phyloP scores from a whole-genome alignment of 2,113 vertebrate genomes.

The Phasianus colchicus region DNA sequence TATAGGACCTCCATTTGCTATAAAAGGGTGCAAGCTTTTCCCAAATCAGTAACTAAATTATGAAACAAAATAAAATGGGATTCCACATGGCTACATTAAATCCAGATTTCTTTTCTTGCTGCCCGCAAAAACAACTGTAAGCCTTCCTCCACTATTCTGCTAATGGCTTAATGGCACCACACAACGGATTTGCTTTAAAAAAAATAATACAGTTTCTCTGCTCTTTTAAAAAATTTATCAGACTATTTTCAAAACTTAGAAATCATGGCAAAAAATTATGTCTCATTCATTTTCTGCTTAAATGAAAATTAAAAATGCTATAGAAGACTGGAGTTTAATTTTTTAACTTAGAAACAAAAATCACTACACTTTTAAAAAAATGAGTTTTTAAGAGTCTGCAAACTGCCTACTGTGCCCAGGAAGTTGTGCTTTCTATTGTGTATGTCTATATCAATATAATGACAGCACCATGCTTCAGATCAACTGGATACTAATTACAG shows the following conservation, averaged over 20 bases:
- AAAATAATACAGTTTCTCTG: background rate
- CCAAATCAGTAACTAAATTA: background rate
- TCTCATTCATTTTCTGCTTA: background rate
- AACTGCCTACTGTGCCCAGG: slow-evolving; percentile 37
- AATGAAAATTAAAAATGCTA: slow-evolving; percentile 22
- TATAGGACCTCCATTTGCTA: background rate
- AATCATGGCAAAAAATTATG: background rate
- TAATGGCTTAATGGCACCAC: background rate
- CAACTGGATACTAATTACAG: slow-evolving; percentile 64
- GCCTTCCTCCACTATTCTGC: background rate
- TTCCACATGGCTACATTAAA: background rate
- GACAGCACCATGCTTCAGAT: slow-evolving; percentile 35
- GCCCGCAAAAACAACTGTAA: background rate
- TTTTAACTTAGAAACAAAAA: slow-evolving; percentile 8
- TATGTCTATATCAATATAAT: slow-evolving; percentile 26
- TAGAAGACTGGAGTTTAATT: slow-evolving; percentile 1
- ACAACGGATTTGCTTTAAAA: background rate
- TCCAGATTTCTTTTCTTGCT: background rate
- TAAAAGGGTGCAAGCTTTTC: background rate
- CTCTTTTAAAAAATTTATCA: background rate
- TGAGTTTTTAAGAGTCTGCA: slow-evolving; percentile 15
- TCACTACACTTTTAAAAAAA: background rate
- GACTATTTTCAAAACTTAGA: background rate
- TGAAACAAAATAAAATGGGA: background rate
- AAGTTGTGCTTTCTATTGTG: slow-evolving; percentile 29